These are phyloP conservation scores for Rhysida immarginata DNA, from an alignment of 1,140 invertebrate genomes.

Conservation along the genomic window DNA sequence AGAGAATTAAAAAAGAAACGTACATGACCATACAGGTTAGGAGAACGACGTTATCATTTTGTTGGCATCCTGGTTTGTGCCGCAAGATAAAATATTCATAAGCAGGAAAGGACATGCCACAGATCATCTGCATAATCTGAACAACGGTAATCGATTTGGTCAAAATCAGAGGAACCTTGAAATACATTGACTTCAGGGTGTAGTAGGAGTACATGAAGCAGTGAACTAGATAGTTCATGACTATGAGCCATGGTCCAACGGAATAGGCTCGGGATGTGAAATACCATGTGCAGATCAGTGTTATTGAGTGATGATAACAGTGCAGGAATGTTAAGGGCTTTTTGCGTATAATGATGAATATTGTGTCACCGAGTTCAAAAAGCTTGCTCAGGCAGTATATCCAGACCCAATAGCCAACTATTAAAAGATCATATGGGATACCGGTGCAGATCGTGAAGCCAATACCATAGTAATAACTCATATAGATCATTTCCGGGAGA, in stretches of 20 bases:
- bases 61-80: too few relatives aligned
- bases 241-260: background rate
- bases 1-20: too few relatives aligned
- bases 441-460: background rate
- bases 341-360: background rate
- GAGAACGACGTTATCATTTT: too few relatives aligned
- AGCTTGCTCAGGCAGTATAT: background rate
- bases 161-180: constrained; percentile 31
- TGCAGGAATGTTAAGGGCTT: background rate
- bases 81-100: too few relatives aligned
- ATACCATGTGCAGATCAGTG: background rate
- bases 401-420: background rate
- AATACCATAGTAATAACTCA: background rate
- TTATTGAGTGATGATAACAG: background rate
- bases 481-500: background rate
- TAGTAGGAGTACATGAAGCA: constrained; percentile 46
- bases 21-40: too few relatives aligned
- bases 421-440: background rate
- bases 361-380: background rate
- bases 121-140: constrained; percentile 41
- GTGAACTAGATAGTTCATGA: constrained; percentile 44
- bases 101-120: constrained; percentile 33
- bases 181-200: constrained; percentile 30
- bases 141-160: constrained; percentile 37
- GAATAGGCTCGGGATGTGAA: background rate